Evolutionary conservation across 1,140 invertebrate genomes (phyloP).

Genomic region (Trachymyrmex septentrionalis): DNA sequence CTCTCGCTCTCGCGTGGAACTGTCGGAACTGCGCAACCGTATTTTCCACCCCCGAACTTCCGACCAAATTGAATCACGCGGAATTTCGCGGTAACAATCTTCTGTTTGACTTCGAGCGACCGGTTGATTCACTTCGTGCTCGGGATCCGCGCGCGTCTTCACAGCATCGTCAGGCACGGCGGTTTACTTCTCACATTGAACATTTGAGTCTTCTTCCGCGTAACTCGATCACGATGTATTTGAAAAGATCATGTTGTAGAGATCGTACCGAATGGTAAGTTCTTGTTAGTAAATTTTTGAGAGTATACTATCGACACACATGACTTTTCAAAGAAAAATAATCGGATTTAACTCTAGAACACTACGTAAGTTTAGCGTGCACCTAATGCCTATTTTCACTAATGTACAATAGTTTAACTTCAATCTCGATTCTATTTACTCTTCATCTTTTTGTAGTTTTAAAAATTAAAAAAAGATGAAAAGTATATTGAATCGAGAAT

Average conservation of each 20-base stretch:
- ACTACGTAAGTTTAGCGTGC: not conserved
- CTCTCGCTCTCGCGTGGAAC: slow-evolving; percentile 9
- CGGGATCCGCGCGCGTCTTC: slow-evolving; percentile 26
- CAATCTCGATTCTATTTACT: too few relatives aligned
- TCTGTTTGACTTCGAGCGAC: slow-evolving; percentile 79
- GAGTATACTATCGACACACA: not conserved
- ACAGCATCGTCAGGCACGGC: not conserved
- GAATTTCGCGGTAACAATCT: slow-evolving; percentile 79
- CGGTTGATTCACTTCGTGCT: slow-evolving; percentile 74
- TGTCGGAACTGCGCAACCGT: slow-evolving; percentile 32
- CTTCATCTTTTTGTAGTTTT: too few relatives aligned
- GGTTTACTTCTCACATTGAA: slow-evolving; percentile 40
- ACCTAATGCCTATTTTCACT: too few relatives aligned
- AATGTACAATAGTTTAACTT: too few relatives aligned
- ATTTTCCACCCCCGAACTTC: slow-evolving; percentile 74
- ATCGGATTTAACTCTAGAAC: not conserved
- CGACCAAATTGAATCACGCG: slow-evolving; percentile 80
- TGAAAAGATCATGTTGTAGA: slow-evolving; percentile 23
- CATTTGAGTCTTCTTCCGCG: slow-evolving; percentile 12
- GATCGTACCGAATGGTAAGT: not conserved
- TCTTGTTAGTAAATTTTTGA: slow-evolving; percentile 9
- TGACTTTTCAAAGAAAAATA: not conserved
- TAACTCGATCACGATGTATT: slow-evolving; percentile 43
- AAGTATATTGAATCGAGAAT: too few relatives aligned
- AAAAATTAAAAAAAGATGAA: too few relatives aligned